These are phyloP conservation scores for Campylomormyrus tamandua DNA, from an alignment of 2,113 vertebrate genomes.

Conservation along the genomic window DNA sequence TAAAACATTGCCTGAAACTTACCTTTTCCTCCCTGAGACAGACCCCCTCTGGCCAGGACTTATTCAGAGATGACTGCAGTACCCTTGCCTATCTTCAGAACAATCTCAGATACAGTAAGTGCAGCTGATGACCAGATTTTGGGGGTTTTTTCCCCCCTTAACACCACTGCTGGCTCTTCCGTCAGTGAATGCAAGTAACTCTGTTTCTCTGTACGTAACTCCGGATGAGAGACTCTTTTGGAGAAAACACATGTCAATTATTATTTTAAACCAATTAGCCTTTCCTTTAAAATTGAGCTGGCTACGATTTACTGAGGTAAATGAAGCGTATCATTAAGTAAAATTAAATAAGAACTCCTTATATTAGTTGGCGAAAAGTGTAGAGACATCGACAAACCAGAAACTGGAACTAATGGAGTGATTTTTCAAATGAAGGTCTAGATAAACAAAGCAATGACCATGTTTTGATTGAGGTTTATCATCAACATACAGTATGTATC, in stretches of 20 bases:
- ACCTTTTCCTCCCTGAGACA: neutral
- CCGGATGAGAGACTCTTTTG: neutral
- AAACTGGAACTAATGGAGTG: neutral
- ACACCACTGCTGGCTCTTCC: neutral
- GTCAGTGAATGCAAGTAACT: neutral
- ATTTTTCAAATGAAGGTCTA: neutral
- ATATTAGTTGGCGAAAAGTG: neutral
- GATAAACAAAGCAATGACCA: neutral
- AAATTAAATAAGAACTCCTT: neutral
- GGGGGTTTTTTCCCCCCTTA: neutral
- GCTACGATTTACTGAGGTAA: neutral
- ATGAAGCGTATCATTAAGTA: neutral
- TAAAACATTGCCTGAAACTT: conserved; percentile 6
- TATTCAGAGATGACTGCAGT: neutral
- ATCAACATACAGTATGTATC: neutral
- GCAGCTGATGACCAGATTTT: conserved; percentile 8
- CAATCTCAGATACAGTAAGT: neutral
- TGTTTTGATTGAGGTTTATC: neutral
- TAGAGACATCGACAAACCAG: neutral
- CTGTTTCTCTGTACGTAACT: neutral
- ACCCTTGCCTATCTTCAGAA: neutral
- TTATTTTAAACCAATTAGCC: neutral
- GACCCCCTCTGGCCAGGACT: neutral
- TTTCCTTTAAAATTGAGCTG: neutral
- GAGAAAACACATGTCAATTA: neutral